A percentile compares a stretch with the other conserved stretches of the same genome.
Evolutionary conservation across 2,797 vertebrate genomes (phyloP).

Genomic region (Varecia variegata): DNA sequence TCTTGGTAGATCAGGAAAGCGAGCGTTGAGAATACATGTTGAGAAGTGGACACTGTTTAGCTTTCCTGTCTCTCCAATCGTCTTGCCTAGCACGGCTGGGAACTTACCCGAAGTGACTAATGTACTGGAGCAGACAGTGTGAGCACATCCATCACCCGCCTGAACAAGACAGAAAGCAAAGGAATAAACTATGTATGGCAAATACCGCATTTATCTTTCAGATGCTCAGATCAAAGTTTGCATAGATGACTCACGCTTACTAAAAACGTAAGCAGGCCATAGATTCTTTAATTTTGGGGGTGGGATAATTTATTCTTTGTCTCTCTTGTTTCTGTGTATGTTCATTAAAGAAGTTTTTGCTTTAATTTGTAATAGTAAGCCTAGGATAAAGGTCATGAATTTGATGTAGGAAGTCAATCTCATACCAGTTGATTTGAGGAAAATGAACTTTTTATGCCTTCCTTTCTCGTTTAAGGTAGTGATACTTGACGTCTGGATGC

Average conservation of each 20-base stretch:
- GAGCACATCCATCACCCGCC: background rate
- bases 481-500: background rate
- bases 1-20: background rate
- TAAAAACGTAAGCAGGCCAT: background rate
- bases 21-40: background rate
- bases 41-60: fast-evolving
- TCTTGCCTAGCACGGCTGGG: background rate
- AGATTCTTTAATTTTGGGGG: background rate
- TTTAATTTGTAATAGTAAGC: background rate
- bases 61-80: background rate
- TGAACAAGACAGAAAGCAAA: background rate
- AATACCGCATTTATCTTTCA: background rate
- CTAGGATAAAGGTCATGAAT: background rate
- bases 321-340: background rate
- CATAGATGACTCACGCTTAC: background rate
- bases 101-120: background rate
- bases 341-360: background rate
- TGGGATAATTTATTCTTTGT: background rate
- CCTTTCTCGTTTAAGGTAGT: background rate
- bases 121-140: background rate
- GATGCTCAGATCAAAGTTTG: background rate
- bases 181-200: background rate
- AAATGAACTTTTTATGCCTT: background rate
- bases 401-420: background rate
- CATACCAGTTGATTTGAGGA: background rate